Evolutionary conservation across 1,140 invertebrate genomes (phyloP), one percentile per base, ranked within the genome.

Genomic region (Sitodiplosis mosellana): DNA sequence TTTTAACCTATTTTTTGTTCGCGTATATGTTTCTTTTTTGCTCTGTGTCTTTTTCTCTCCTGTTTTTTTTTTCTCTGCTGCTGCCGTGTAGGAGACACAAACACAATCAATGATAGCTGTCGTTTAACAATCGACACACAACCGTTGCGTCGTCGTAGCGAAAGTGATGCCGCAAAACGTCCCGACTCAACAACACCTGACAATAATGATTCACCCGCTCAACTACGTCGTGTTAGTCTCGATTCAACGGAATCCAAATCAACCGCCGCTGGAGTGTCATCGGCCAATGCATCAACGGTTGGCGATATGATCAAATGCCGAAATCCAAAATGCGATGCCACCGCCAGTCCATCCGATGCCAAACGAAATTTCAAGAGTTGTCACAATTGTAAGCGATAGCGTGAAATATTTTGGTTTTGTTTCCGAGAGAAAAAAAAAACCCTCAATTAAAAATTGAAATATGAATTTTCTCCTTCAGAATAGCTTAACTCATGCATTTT

Each of bases 331-430:
- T 87, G 84, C 63, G 67, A 73, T 27, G 72, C 77, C 33, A 67
- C 73, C 18, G 71, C 79, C 2, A 74, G 68, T 10, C 53, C 76
- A 15, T 68, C 72, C 22, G 83, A 83, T 51, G 80, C 80, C 19
- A 74, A 77, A 55, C 74, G 77, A 53, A 74, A 75, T 56, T 91
- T 79, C 67, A 87, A 90, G 59, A 83, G 78, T 48, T 95, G 91
- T 65, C 89, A 93, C 68, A 93, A 93, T 66, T 95, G 92, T 68
- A 27, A 27, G 27, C 27, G 27, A 3, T 27, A 27, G 27, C 10
- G 27, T 27, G 27, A 27, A 5, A 27, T 27, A 27, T 27, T 27
- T n/a, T n/a, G n/a, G n/a, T n/a, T n/a, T n/a, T n/a, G n/a, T n/a
- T n/a, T n/a, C n/a, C n/a, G n/a, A n/a, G n/a, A n/a, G n/a, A n/a